These are phyloP conservation scores for Myotis davidii DNA, from an alignment of 2,113 vertebrate genomes.

Conservation along the genomic window DNA sequence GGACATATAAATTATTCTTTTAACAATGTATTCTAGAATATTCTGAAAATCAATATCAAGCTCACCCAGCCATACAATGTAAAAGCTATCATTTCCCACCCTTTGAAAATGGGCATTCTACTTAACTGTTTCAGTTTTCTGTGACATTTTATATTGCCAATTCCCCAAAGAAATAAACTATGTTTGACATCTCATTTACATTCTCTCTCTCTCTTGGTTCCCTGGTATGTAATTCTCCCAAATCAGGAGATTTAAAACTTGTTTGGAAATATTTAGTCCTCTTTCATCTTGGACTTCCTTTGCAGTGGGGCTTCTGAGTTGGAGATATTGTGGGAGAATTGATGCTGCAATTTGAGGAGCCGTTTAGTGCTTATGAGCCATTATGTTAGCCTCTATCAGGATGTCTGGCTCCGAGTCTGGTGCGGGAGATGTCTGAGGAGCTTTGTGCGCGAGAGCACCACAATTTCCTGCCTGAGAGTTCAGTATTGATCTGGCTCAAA, in stretches of 20 bases:
- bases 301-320: conserved; percentile 64
- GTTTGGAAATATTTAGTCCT: conserved; percentile 61
- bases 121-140: conserved; percentile 33
- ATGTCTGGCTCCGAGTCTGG: conserved; percentile 79
- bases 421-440: conserved; percentile 69
- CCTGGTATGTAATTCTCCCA: conserved; percentile 55
- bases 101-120: conserved; percentile 49
- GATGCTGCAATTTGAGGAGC: conserved; percentile 73
- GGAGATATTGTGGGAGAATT: conserved; percentile 67
- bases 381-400: conserved; percentile 74
- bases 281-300: conserved; percentile 65
- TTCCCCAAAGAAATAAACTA: conserved; percentile 58
- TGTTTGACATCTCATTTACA: conserved; percentile 58
- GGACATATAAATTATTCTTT: background rate
- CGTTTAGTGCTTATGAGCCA: conserved; percentile 56
- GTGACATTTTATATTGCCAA: conserved; percentile 55
- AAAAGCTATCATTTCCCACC: conserved; percentile 11
- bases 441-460: conserved; percentile 67
- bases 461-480: conserved; percentile 78
- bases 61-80: background rate
- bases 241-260: conserved; percentile 55
- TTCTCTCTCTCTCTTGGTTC: conserved; percentile 59
- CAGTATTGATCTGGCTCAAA: conserved; percentile 77
- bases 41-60: conserved; percentile 47
- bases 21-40: conserved; percentile 21